phyloP scores from a whole-genome alignment of 2,888 invertebrate species.

The Pollenia amentaria region DNA sequence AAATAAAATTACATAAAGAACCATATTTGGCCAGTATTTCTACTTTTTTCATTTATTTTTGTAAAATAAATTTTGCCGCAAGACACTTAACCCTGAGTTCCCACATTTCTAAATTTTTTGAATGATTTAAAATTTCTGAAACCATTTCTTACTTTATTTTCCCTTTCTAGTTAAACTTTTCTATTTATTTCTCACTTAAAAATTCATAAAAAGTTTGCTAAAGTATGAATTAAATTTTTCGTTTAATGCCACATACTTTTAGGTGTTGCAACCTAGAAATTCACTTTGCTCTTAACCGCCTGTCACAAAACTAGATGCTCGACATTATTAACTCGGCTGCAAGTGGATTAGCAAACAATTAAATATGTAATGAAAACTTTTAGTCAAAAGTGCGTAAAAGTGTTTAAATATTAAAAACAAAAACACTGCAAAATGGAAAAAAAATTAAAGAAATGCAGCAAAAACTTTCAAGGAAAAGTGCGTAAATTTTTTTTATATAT shows the following conservation, averaged over 20 bases:
- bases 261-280: conserved; percentile 38
- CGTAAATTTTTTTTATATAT: too few relatives aligned
- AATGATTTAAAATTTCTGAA: too few relatives aligned
- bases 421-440: not conserved
- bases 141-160: not conserved
- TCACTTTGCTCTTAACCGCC: not conserved
- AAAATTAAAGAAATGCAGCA: too few relatives aligned
- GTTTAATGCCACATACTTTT: conserved; percentile 48
- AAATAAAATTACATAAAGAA: too few relatives aligned
- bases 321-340: conserved; percentile 43
- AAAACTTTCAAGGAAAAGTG: too few relatives aligned
- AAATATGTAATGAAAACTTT: too few relatives aligned
- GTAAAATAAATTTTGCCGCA: too few relatives aligned
- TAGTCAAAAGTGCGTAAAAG: conserved; percentile 31
- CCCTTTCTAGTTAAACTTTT: not conserved
- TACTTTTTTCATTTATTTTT: too few relatives aligned
- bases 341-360: too few relatives aligned
- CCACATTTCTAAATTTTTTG: too few relatives aligned
- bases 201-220: not conserved
- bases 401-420: conserved; percentile 11
- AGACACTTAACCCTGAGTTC: too few relatives aligned
- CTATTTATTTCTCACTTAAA: not conserved
- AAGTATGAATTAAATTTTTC: conserved; percentile 54
- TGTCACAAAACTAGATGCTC: conserved; percentile 19
- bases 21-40: too few relatives aligned